Evolutionary conservation across 2,888 invertebrate species (phyloP).

Genomic region (Brachyopa scutellaris): DNA sequence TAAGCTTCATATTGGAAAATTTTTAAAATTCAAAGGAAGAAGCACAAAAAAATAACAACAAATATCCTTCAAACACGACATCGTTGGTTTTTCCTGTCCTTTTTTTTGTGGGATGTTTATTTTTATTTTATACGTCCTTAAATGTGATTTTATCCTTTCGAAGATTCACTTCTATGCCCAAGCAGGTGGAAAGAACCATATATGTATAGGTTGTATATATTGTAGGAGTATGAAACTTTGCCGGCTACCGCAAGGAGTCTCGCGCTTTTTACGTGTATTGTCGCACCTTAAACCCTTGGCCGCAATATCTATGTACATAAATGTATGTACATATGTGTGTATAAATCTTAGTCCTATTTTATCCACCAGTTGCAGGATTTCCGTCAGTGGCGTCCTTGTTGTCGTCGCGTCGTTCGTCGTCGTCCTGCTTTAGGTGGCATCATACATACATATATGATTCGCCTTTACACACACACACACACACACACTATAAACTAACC

Average conservation of each 20-base stretch:
- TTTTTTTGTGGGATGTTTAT: conserved; percentile 40
- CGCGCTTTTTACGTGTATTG: conserved; percentile 22
- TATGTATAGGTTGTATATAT: neutral
- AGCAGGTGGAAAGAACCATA: conserved; percentile 42
- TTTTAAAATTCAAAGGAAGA: neutral
- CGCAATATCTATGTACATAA: neutral
- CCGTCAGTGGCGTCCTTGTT: conserved; percentile 27
- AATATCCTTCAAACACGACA: conserved; percentile 14
- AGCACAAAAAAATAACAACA: neutral
- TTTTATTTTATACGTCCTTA: conserved; percentile 58
- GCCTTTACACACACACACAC: neutral
- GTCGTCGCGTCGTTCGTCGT: conserved; percentile 5
- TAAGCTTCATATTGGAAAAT: conserved; percentile 32
- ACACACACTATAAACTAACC: neutral
- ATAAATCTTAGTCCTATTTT: conserved; percentile 4
- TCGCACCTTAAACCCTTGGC: conserved; percentile 54
- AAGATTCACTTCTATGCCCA: conserved; percentile 42
- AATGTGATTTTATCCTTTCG: conserved; percentile 53
- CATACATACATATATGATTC: no score
- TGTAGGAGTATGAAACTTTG: conserved; percentile 8
- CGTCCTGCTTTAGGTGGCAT: conserved; percentile 28
- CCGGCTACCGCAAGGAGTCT: conserved; percentile 13
- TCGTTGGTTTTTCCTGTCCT: conserved; percentile 14
- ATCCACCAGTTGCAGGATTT: conserved; percentile 60
- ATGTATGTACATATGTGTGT: neutral